Conservation (phyloP, 2,888 invertebrate species). For the Microctonus brassicae region DNA sequence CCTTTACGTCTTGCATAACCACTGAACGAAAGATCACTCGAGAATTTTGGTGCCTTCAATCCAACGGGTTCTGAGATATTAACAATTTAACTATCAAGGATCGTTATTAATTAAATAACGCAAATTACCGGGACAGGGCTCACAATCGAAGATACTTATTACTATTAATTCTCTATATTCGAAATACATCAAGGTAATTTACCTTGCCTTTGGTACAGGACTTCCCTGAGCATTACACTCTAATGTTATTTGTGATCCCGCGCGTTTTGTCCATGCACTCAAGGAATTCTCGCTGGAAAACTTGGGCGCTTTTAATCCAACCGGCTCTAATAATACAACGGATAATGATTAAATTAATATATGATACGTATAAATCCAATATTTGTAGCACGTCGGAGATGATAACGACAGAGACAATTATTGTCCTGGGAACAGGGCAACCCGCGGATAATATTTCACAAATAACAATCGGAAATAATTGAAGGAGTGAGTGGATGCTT, state of each 20-base stretch:
- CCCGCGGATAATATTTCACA: neutral
- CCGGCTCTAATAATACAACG: slow-evolving; percentile 71
- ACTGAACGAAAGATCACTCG: slow-evolving; percentile 75
- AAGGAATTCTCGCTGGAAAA: slow-evolving; percentile 60
- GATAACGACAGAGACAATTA: neutral
- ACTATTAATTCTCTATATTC: neutral
- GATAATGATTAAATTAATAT: slow-evolving; percentile 62
- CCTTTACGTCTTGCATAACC: slow-evolving; percentile 71
- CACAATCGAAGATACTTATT: neutral
- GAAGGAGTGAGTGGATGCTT: neutral
- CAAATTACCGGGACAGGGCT: slow-evolving; percentile 47
- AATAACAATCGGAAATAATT: neutral
- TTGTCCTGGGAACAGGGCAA: slow-evolving; percentile 31
- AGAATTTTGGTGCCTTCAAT: slow-evolving; percentile 78
- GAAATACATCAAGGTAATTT: neutral
- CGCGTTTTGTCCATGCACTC: slow-evolving; percentile 43
- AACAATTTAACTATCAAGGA: slow-evolving; percentile 18
- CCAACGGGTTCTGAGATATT: slow-evolving; percentile 76
- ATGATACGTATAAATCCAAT: neutral
- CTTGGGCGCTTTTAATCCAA: slow-evolving; percentile 73
- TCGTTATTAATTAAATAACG: slow-evolving; percentile 37
- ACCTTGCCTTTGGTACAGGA: slow-evolving; percentile 68
- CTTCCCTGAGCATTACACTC: slow-evolving; percentile 75
- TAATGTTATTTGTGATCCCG: slow-evolving; percentile 50
- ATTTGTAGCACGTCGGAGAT: slow-evolving; percentile 37